Evolutionary conservation across 2,888 invertebrate genomes (phyloP), one percentile per base, ranked within the genome.

Genomic region (Dichetophora obliterata): DNA sequence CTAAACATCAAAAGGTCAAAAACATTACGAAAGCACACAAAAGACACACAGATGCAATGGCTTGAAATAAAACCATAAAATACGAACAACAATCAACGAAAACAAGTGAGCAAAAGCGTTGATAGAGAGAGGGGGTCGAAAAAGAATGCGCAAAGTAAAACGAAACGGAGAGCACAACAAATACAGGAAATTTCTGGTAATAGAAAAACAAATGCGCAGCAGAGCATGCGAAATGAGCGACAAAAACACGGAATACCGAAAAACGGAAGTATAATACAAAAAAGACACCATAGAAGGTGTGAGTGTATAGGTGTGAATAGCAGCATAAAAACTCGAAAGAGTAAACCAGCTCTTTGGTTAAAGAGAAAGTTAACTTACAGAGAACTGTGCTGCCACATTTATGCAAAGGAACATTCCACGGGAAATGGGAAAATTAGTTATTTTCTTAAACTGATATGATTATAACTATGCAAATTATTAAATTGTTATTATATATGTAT

Each of bases 191-290:
- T 27, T 27, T 27, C 24, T 27, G 8, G 24, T 59, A 19, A 37
- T 6, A 16, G 37, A n/a, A 37, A 66, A 66, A 48, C 24, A 70
- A 70, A 54, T 8, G 27, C 27, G 54, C 70, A 27, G 52, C 31
- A 54, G 19, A 54, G 70, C 70, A 34, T 24, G 24, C 71, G 59
- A 59, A 71, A 37, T 34, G 71, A 71, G 71, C 71, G 71, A 71
- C 59, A 71, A 71, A 71, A 71, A 71, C 71, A 71, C 24, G 43
- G 22, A 71, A 71, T 43, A 16, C 50, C 6, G 43, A 71, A 71
- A 37, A 59, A 59, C 71, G 57, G 71, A 71, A 71, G 43, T 43
- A 24, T 14, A 19, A 52, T 24, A 43, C 19, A 37, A 37, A 22
- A 22, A 6, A 6, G 19, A 5, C 22, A 5, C 22, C 19, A 22